Evolutionary conservation across 1,140 invertebrate species (phyloP).

Genomic region (Zelostemma sp.): DNA sequence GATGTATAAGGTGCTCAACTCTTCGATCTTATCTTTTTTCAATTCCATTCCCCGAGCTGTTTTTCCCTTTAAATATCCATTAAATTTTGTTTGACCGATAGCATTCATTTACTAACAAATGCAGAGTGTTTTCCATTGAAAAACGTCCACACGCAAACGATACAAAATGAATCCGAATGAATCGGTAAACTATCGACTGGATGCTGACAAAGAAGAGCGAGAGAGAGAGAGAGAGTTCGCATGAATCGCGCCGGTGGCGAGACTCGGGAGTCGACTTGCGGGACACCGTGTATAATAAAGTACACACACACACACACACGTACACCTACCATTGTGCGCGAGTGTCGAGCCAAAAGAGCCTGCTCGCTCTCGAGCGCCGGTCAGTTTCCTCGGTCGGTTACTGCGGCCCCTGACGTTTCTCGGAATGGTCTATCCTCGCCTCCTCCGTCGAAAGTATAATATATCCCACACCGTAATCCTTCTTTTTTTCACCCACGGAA

Average conservation of each 20-base stretch:
- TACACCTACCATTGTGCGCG: conserved; percentile 42
- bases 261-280: background rate
- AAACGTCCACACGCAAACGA: background rate
- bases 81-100: too few relatives aligned
- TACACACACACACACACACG: too few relatives aligned
- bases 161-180: too few relatives aligned
- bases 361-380: conserved; percentile 25
- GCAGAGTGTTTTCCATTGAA: too few relatives aligned
- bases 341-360: conserved; percentile 17
- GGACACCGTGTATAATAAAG: background rate
- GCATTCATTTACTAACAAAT: too few relatives aligned
- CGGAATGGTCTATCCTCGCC: conserved; percentile 20
- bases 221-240: background rate
- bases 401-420: conserved; percentile 42
- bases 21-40: background rate
- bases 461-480: conserved; percentile 35
- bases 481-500: too few relatives aligned
- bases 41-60: background rate
- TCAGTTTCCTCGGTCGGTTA: conserved; percentile 41
- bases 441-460: background rate
- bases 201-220: background rate
- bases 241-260: too few relatives aligned
- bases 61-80: too few relatives aligned
- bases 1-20: background rate
- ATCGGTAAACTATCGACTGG: background rate